Conservation (phyloP, 1,140 invertebrate genomes). For the Matsumurasca onukii region DNA sequence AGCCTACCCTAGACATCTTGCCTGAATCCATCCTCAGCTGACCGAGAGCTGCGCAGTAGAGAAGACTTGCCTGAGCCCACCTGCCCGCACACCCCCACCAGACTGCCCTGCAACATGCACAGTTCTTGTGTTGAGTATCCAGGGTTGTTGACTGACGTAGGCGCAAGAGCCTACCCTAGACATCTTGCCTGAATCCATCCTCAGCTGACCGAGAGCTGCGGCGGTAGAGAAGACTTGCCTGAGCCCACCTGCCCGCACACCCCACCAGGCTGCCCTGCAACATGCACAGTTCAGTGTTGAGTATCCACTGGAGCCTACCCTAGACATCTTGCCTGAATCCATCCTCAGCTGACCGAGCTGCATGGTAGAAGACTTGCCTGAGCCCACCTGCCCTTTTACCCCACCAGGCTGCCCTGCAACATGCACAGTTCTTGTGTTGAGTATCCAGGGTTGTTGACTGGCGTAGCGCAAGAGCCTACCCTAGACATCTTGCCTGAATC, state of each 20-base stretch:
- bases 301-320: slow-evolving; percentile 61
- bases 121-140: slow-evolving; percentile 67
- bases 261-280: slow-evolving; percentile 65
- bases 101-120: slow-evolving; percentile 58
- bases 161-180: no score
- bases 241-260: slow-evolving; percentile 73
- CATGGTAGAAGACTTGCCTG: slow-evolving; percentile 78
- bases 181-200: no score
- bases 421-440: no score
- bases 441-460: slow-evolving; percentile 67
- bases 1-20: slow-evolving; percentile 56
- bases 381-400: slow-evolving; percentile 70
- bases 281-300: slow-evolving; percentile 63
- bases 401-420: slow-evolving; percentile 65
- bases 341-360: slow-evolving; percentile 62
- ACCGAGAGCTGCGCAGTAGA: slow-evolving; percentile 67
- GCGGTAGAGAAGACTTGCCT: slow-evolving; percentile 81
- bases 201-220: no score
- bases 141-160: slow-evolving; percentile 67
- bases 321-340: slow-evolving; percentile 53
- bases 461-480: slow-evolving; percentile 58
- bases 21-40: slow-evolving; percentile 55
- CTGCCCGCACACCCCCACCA: slow-evolving; percentile 70
- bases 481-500: slow-evolving; percentile 55
- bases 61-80: slow-evolving; percentile 83